Base-by-base conservation (phyloP, 1,140 invertebrate genomes). In the Orussus abietinus region DNA sequence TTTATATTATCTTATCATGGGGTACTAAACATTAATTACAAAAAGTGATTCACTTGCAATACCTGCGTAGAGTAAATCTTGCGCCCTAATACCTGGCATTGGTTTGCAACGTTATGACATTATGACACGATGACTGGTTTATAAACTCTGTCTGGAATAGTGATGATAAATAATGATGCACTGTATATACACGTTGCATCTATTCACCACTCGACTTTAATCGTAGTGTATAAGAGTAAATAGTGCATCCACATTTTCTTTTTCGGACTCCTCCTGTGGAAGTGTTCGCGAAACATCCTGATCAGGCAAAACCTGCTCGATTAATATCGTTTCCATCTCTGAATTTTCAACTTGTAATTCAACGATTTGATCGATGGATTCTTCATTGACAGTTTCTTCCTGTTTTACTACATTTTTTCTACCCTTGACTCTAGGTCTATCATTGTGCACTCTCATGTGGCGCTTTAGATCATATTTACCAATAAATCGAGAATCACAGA, bases 381-480 rank as follows among this genome's bases (percentile, higher is more conserved):
- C 35, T 1, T n/a, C 21, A 6, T 11, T 11, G 25, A 45, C 39
- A 0, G 42, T 29, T n/a, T 38, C 30, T 5, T 38, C 29, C 7
- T 59, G 53, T 10, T 34, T 46, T 0, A 17, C 14, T 7, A 31
- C 13, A 11, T 38, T 53, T 33, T 38, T 45, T 10, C 35, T 57
- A n/a, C 46, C 48, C 15, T 49, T 59, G 0, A 37, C 17, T n/a
- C 31, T 64, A 0, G 59, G 51, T 13, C 47, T 53, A 17, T 57
- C 53, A 2, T 35, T 61, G 13, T 74, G 69, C 29, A 66, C 64
- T 35, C 54, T 62, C 64, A 71, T 65, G 14, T 74, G 69, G 5
- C 71, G 49, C 12, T 61, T 58, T 4, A 74, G 43, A 38, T 74
- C 69, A 12, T 74, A 74, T 19, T 62, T 66, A 0, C 69, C 71